These are phyloP conservation scores for Heterocephalus glaber DNA, from an alignment of 2,113 vertebrate genomes.

Conservation along the genomic window DNA sequence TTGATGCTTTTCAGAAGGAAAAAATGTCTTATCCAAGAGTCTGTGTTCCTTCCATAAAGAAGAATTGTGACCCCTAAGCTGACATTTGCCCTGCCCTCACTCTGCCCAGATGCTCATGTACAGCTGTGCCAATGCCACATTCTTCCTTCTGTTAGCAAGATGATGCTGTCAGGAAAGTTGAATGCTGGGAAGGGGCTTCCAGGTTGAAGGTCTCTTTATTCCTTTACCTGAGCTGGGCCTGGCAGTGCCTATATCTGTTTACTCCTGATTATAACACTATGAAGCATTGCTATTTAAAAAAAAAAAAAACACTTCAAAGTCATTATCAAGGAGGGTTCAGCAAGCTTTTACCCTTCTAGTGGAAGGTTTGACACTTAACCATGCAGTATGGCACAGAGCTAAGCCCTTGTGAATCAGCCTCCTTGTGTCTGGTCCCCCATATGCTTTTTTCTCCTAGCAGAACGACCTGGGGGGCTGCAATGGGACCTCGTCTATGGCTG, in stretches of 20 bases:
- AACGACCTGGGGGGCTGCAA: conserved; percentile 91
- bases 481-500: conserved; percentile 94
- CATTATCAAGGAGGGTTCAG: background rate
- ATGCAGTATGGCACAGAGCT: background rate
- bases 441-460: conserved; percentile 78
- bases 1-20: conserved; percentile 35
- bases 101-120: background rate
- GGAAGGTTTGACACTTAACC: background rate
- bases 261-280: background rate
- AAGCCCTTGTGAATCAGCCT: background rate
- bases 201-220: background rate
- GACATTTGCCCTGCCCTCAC: conserved; percentile 16
- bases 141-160: background rate
- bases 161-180: background rate
- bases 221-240: background rate
- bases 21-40: background rate
- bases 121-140: background rate
- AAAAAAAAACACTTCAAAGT: background rate
- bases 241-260: background rate
- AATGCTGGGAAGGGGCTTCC: background rate
- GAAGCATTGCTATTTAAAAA: background rate
- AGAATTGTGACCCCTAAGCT: background rate
- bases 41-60: background rate
- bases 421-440: background rate
- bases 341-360: background rate